Base-by-base conservation (phyloP, 2,888 invertebrate species). In the Andrena flavipes region DNA sequence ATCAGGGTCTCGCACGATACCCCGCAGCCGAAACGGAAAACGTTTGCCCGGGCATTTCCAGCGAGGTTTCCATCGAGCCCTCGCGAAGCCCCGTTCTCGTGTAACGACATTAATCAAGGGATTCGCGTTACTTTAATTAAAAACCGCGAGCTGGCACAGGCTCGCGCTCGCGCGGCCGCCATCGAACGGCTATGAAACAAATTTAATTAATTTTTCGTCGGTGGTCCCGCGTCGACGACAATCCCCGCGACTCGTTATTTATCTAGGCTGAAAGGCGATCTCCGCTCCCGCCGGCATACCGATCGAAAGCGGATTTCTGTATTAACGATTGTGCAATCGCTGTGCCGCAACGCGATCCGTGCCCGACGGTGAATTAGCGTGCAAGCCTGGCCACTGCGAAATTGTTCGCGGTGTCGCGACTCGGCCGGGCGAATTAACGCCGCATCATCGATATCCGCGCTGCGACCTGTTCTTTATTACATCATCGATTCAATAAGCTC, bases 71-170 rank as follows among this genome's bases (percentile, higher is more conserved):
- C 81, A 16, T 48, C 54, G 20, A 29, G 60, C 16, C 42, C 35
- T 16, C 42, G 64, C 63, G 76, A 68, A 76, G 72, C 51, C 30
- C 35, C 65, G 76, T 67, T 65, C 51, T 30, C 65, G 54, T 63
- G 82, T 70, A 74, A 71, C 76, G 76, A 75, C 77, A 89, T 89
- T 90, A 90, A 86, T 89, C 90, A 80, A 62, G 67, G 82, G 86
- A 89, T 84, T 87, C 82, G 86, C 86, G 90, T 89, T 86, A 90
- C 85, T 89, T 90, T 88, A 90, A 89, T 89, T 90, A 89, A 89
- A 90, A 90, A 90, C 73, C 65, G 74, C 30, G 56, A 13, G 56
- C 23, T 26, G 56, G 23, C 10, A 26, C 23, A 56, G 56, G 56
- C 26, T 26, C 26, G 56, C 26, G 56, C 23, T 23, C 13, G 79